Conservation (phyloP, 2,888 invertebrate species). For the Catocala fraxini region DNA sequence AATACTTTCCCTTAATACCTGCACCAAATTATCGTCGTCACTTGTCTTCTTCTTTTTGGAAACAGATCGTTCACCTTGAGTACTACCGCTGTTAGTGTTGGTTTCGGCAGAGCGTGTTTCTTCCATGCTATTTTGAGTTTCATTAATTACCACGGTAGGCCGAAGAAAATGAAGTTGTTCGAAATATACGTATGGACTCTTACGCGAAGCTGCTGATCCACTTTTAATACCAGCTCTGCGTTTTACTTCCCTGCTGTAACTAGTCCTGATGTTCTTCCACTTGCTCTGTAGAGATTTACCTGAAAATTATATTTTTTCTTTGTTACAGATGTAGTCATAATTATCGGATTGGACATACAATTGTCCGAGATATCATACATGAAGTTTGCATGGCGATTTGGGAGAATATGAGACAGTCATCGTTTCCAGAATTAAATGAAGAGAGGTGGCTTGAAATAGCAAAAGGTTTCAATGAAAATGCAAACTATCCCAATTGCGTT, state of each 20-base stretch:
- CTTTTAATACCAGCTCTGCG: conserved; percentile 49
- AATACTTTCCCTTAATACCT: conserved; percentile 50
- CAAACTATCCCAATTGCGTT: too few species aligned
- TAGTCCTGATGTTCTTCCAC: conserved; percentile 17
- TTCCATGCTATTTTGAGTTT: too few species aligned
- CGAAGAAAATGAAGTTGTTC: conserved; percentile 53
- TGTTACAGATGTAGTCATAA: conserved; percentile 24
- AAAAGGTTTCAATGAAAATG: too few species aligned
- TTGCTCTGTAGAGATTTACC: conserved; percentile 44
- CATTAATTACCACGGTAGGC: conserved; percentile 35
- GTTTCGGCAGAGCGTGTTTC: too few species aligned
- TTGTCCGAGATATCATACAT: conserved; percentile 30
- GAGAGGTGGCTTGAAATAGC: too few species aligned
- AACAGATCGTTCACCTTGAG: conserved; percentile 33
- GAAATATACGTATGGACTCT: conserved; percentile 43
- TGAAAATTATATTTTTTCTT: conserved; percentile 24
- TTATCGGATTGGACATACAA: conserved; percentile 31
- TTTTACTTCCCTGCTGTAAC: conserved; percentile 48
- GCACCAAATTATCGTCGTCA: conserved; percentile 50
- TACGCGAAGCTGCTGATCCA: conserved; percentile 42
- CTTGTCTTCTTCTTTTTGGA: conserved; percentile 37
- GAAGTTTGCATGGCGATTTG: conserved; percentile 23
- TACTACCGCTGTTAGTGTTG: conserved; percentile 28
- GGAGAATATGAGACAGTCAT: too few species aligned
- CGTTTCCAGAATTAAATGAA: too few species aligned